A percentile compares a stretch with the other conserved stretches of the same genome.
Conservation (phyloP, 1,140 invertebrate species). For the Fopius arisanus region DNA sequence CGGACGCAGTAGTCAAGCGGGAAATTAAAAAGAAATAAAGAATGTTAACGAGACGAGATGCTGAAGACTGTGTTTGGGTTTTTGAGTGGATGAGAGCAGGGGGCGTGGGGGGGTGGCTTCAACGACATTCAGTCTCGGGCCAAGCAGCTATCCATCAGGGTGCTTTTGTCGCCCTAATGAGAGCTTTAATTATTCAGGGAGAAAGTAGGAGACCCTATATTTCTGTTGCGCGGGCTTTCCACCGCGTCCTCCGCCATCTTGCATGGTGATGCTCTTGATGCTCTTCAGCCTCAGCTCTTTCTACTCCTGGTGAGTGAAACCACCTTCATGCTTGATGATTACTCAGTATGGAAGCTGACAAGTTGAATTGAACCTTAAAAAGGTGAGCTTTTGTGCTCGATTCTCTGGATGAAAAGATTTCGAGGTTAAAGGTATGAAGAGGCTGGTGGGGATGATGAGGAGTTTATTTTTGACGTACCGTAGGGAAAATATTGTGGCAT, state of each 20-base stretch:
- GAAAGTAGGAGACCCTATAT: slow-evolving; percentile 43
- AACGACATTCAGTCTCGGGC: slow-evolving; percentile 50
- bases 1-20: not conserved
- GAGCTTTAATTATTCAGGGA: slow-evolving; percentile 66
- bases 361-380: not conserved
- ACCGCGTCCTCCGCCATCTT: slow-evolving; percentile 1
- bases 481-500: too few species aligned
- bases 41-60: slow-evolving; percentile 30
- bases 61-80: slow-evolving; percentile 25
- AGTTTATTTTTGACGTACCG: too few species aligned
- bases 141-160: slow-evolving; percentile 65
- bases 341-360: not conserved
- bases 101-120: not conserved
- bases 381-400: not conserved
- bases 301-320: not conserved
- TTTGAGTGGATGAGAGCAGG: not conserved
- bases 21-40: slow-evolving; percentile 1
- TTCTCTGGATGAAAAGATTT: not conserved
- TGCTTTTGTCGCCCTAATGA: slow-evolving; percentile 68
- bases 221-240: not conserved
- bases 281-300: not conserved
- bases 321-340: not conserved
- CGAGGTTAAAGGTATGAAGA: too few species aligned
- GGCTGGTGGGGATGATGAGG: too few species aligned
- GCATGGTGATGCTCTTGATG: not conserved